Percentiles rank a stretch among this genome's conserved stretches.
These are phyloP conservation scores for Pinna nobilis DNA, from an alignment of 1,140 invertebrate genomes.

Conservation along the genomic window DNA sequence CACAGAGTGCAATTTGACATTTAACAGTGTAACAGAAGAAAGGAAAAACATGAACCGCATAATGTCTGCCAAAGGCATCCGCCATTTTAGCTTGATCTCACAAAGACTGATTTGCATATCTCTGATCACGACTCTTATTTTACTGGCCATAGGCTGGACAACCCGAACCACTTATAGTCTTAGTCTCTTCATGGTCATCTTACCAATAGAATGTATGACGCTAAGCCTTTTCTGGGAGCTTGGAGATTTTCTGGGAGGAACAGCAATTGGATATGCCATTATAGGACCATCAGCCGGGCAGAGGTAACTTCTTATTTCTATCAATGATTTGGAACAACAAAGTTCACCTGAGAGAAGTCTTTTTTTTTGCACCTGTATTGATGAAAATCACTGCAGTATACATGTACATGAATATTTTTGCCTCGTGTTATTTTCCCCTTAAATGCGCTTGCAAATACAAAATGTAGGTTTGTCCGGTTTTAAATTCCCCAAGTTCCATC, in stretches of 20 bases:
- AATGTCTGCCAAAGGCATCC: conserved; percentile 71
- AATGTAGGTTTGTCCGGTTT: too few species aligned
- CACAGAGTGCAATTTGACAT: conserved; percentile 65
- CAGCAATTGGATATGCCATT: conserved; percentile 71
- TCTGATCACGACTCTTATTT: conserved; percentile 60
- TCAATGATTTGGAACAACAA: not conserved
- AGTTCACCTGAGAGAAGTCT: too few species aligned
- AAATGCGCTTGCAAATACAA: too few species aligned
- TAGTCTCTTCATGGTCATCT: conserved; percentile 60
- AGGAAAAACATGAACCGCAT: conserved; percentile 65
- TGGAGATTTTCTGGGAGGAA: conserved; percentile 68
- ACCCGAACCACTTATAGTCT: conserved; percentile 66
- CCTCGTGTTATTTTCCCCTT: too few species aligned
- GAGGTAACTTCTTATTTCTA: conserved; percentile 51
- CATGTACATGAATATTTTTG: too few species aligned
- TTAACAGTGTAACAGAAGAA: conserved; percentile 55
- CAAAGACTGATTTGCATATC: conserved; percentile 65
- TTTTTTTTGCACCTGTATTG: too few species aligned
- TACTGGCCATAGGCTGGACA: conserved; percentile 66
- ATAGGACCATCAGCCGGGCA: conserved; percentile 66
- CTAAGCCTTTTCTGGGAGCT: conserved; percentile 70
- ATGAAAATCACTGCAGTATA: too few species aligned
- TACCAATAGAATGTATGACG: conserved; percentile 67
- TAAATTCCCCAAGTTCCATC: too few species aligned
- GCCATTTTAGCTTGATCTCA: conserved; percentile 71